Evolutionary conservation across 2,888 invertebrate species (phyloP), one percentile per base, ranked within the genome.

Genomic region (Drosophila pseudotalamancana): DNA sequence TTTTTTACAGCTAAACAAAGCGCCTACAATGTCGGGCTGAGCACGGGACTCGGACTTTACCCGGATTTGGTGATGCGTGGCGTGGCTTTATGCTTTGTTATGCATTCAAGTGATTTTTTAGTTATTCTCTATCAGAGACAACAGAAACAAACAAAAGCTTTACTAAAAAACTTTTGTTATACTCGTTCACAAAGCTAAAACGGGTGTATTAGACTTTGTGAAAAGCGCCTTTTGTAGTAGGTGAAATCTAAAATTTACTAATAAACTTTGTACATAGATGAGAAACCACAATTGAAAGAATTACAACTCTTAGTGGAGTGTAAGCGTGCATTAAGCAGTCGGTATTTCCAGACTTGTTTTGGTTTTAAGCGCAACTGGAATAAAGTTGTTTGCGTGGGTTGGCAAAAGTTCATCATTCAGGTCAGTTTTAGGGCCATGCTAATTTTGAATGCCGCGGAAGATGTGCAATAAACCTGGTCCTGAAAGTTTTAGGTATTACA

Each of bases 1-100:
- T 27, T 23, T 18, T 25, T 51, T 48, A 27, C 49, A 23, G 34
- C 11, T 19, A 29, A 49, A 57, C 57, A 67, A 46, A 50, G 46
- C 32, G 45, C 45, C 35, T 61, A 49, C 51, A 51, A 35, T 43
- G 43, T 49, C 12, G 37, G 42, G 50, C 46, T 55, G 37, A 46
- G 23, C 71, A 18, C 29, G 34, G 53, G 40, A 39, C 46, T 48
- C 12, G 48, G 72, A 46, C 49, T 45, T 55, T 43, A 31, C 18
- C 27, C 50, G 27, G 37, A 64, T 14, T 68, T 61, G 50, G 31
- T 66, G 71, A 74, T 62, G 70, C 62, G 67, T 57, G 46, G 54
- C 42, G 27, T 45, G 56, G 66, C 60, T 65, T 72, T 63, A 64
- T 61, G 81, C 80, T 72, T 70, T 53, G 64, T 68, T 79, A 76